Evolutionary conservation across 1,140 invertebrate genomes (phyloP), one percentile per base, ranked within the genome.

Genomic region (Thaumatotibia leucotreta): DNA sequence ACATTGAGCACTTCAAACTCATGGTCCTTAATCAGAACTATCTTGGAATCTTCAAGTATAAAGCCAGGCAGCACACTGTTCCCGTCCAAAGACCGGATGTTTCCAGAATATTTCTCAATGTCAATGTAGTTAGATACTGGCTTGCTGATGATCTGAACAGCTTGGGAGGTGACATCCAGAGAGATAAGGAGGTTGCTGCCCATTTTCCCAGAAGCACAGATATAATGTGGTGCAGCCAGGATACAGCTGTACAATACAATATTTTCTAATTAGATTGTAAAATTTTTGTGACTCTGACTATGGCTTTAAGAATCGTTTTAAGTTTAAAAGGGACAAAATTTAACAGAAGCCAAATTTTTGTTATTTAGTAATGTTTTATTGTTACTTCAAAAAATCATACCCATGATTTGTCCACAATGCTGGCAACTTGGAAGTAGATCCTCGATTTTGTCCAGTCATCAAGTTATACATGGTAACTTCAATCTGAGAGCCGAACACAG

Each of bases 391-490:
- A 49, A 14, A 11, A 2, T 4, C 88, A 91, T 77, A 94, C 93
- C 93, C 93, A 65, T 94, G 87, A 72, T 84, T 93, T 70, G 93
- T 92, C 93, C 95, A 95, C 22, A 92, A 77, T 6, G 94, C 93
- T 27, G 93, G 91, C 45, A 96, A 86, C 77, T 92, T 94, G 22
- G 91, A 92, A 5, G 92, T 93, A 29, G 90, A 73, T 4, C 91
- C 92, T 5, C 93, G 84, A 77, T 95, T 94, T 68, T 93, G 92
- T n/a, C 95, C 95, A 5, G 93, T 94, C 72, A 92, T 91, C 27
- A 94, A 86, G 67, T 95, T 93, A 72, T 95, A 96, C 39, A 92
- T 92, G 3, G 93, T 94, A 1, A 96, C 92, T 84, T 96, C 95
- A n/a, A 96, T 81, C 67, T 95, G 94, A 27, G 93, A 94, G 10